Evolutionary conservation across 2,797 vertebrate species (phyloP).

Genomic region (Merluccius polli): DNA sequence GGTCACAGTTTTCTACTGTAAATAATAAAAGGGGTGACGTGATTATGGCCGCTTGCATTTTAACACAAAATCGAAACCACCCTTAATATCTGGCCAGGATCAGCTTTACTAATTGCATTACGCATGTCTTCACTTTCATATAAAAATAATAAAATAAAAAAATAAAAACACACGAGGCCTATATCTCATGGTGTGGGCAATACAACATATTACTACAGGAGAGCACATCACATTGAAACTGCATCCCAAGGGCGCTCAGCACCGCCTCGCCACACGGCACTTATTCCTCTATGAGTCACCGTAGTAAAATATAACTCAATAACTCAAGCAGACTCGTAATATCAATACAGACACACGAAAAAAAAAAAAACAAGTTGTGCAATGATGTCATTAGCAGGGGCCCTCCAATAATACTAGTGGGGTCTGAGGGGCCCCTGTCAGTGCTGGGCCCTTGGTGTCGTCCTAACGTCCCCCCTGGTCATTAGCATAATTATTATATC

Average conservation of each 20-base stretch:
- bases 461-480: no score
- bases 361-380: not conserved
- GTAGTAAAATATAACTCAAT: not conserved
- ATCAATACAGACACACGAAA: no score
- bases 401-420: no score
- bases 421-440: no score
- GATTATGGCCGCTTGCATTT: not conserved
- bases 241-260: not conserved
- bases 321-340: not conserved
- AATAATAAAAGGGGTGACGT: not conserved
- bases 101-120: not conserved
- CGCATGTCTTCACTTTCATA: not conserved
- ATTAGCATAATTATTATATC: no score
- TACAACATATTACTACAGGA: not conserved
- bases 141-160: not conserved
- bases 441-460: no score
- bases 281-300: not conserved
- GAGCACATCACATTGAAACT: not conserved
- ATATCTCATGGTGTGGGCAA: no score
- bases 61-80: not conserved
- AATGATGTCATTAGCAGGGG: not conserved
- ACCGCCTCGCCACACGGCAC: not conserved
- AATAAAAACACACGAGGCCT: no score
- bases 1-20: no score
- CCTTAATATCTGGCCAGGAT: not conserved